Evolutionary conservation across 2,888 invertebrate species (phyloP).

Genomic region (Neoascia interrupta): DNA sequence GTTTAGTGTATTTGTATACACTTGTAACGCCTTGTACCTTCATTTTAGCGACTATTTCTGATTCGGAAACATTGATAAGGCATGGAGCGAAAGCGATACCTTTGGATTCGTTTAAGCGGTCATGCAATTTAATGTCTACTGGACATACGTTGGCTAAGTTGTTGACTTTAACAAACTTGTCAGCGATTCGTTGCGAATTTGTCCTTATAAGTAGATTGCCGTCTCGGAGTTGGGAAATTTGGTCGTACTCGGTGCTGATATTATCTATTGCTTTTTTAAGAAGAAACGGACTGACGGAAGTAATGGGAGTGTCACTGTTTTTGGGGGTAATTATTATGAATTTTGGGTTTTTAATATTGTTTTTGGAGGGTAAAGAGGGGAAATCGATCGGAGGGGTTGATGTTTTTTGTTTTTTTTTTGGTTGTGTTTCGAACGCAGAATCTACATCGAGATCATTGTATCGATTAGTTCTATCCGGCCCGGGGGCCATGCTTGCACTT

Average conservation of each 20-base stretch:
- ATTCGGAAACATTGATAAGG: constrained; percentile 21
- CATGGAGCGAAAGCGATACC: constrained; percentile 21
- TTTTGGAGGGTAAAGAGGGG: neutral
- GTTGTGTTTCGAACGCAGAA: neutral
- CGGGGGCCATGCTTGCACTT: no score
- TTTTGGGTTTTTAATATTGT: neutral
- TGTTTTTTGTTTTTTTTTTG: neutral
- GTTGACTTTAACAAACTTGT: no score
- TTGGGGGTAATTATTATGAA: neutral
- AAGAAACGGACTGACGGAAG: neutral
- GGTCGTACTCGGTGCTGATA: neutral
- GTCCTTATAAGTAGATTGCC: neutral
- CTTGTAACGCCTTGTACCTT: constrained; percentile 21
- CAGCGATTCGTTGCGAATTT: neutral
- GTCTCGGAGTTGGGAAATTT: neutral
- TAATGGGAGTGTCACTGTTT: neutral
- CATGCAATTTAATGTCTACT: neutral
- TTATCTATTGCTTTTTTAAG: neutral
- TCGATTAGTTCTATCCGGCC: no score
- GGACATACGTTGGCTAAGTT: neutral
- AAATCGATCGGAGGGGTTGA: neutral
- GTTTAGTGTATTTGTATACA: neutral
- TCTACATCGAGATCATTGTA: neutral
- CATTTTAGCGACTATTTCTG: constrained; percentile 30
- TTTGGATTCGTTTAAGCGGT: constrained; percentile 1